Percentiles rank a stretch among this genome's conserved stretches.
Evolutionary conservation across 2,797 vertebrate genomes (phyloP).

Genomic region (Karalla daura): DNA sequence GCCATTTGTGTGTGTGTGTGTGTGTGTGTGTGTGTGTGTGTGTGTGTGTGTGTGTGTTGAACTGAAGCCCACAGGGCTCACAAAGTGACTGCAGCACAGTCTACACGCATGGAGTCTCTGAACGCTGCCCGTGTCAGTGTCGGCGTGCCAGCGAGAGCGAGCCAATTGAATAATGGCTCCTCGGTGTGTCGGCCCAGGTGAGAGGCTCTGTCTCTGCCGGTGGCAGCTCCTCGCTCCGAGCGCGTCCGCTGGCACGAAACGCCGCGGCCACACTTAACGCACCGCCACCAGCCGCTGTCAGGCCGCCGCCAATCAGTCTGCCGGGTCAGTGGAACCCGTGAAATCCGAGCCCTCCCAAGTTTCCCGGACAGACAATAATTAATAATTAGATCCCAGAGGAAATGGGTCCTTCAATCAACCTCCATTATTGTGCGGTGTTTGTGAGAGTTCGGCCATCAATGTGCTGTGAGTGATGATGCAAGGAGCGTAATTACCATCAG

Average conservation of each 20-base stretch:
- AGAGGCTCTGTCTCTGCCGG: constrained; percentile 41
- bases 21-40: no score
- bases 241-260: constrained; percentile 63
- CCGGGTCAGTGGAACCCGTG: constrained; percentile 53
- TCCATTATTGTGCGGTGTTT: constrained; percentile 28
- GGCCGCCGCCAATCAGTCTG: constrained; percentile 51
- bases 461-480: constrained; percentile 53
- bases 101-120: not conserved
- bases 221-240: constrained; percentile 42
- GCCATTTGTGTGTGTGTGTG: no score
- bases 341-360: constrained; percentile 48
- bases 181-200: constrained; percentile 46
- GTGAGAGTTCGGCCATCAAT: constrained; percentile 35
- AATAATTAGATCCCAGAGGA: constrained; percentile 70
- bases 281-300: constrained; percentile 40
- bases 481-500: constrained; percentile 52
- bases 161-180: constrained; percentile 35
- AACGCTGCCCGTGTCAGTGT: not conserved
- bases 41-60: no score
- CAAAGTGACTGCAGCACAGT: not conserved
- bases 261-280: constrained; percentile 47
- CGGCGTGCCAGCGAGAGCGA: not conserved
- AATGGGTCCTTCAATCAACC: constrained; percentile 66
- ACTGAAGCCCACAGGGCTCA: not conserved
- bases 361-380: constrained; percentile 57